A percentile compares a stretch with the other conserved stretches of the same genome.
phyloP scores from a whole-genome alignment of 2,888 invertebrate species.

The Chesias legatella region DNA sequence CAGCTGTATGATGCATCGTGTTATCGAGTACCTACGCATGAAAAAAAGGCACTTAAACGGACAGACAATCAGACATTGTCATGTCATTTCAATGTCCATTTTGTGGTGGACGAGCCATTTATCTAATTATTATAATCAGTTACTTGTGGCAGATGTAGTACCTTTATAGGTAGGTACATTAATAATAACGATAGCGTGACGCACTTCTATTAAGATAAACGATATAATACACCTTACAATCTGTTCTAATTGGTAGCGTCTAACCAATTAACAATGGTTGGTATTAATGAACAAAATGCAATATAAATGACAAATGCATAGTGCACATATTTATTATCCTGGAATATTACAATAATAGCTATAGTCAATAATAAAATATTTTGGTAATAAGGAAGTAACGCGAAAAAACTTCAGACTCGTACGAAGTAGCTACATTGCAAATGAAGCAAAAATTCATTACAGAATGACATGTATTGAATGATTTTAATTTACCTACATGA shows the following conservation, averaged over 20 bases:
- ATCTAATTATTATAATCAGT: conserved; percentile 18
- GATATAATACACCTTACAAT: not conserved
- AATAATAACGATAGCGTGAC: conserved; percentile 13
- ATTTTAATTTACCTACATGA: too few species aligned
- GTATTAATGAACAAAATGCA: too few species aligned
- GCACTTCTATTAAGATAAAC: conserved; percentile 11
- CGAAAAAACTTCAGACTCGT: too few species aligned
- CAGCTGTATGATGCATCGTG: too few species aligned
- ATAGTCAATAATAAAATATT: too few species aligned
- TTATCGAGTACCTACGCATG: not conserved
- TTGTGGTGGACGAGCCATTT: conserved; percentile 23
- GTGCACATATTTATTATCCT: too few species aligned
- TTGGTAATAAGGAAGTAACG: too few species aligned
- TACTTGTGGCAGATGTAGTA: not conserved
- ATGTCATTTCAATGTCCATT: conserved; percentile 10
- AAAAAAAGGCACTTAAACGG: not conserved
- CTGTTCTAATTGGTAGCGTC: not conserved
- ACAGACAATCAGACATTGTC: conserved; percentile 6
- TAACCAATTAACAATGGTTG: not conserved
- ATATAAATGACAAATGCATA: too few species aligned
- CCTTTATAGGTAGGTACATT: not conserved
- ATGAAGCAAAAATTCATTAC: too few species aligned
- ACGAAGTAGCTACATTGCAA: too few species aligned
- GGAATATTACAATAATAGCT: too few species aligned
- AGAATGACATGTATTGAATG: too few species aligned